Conservation (phyloP, 2,113 vertebrate species). For the Glaucomys volans region DNA sequence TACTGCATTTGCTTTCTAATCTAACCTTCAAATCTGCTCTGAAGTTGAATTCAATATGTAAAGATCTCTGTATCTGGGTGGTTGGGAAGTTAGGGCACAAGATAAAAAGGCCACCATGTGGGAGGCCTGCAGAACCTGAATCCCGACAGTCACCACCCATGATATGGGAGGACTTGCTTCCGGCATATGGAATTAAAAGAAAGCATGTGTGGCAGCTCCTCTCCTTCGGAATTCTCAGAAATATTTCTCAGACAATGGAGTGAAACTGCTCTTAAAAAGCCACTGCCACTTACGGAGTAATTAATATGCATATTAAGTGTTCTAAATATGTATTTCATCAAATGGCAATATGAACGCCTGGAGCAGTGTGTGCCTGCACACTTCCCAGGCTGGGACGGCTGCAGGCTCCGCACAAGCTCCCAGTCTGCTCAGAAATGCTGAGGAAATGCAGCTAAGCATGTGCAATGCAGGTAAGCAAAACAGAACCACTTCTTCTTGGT, state of each 20-base stretch:
- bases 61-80: background rate
- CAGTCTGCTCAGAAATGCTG: constrained; percentile 38
- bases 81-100: background rate
- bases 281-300: constrained; percentile 81
- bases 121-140: constrained; percentile 53
- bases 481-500: background rate
- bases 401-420: background rate
- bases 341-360: constrained; percentile 77
- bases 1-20: background rate
- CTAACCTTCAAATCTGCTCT: background rate
- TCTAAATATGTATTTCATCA: constrained; percentile 88
- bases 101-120: background rate
- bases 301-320: constrained; percentile 85
- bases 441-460: background rate
- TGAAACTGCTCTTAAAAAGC: constrained; percentile 82
- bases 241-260: constrained; percentile 77
- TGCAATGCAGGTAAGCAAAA: constrained; percentile 58
- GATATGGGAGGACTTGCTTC: constrained; percentile 45
- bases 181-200: constrained; percentile 67
- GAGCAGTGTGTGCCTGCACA: constrained; percentile 54
- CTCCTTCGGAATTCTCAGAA: constrained; percentile 72
- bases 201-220: constrained; percentile 66
- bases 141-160: constrained; percentile 5
- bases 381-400: constrained; percentile 60
- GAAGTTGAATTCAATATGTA: background rate